phyloP scores from a whole-genome alignment of 2,797 vertebrate genomes.

The Urocyon cinereoargenteus region DNA sequence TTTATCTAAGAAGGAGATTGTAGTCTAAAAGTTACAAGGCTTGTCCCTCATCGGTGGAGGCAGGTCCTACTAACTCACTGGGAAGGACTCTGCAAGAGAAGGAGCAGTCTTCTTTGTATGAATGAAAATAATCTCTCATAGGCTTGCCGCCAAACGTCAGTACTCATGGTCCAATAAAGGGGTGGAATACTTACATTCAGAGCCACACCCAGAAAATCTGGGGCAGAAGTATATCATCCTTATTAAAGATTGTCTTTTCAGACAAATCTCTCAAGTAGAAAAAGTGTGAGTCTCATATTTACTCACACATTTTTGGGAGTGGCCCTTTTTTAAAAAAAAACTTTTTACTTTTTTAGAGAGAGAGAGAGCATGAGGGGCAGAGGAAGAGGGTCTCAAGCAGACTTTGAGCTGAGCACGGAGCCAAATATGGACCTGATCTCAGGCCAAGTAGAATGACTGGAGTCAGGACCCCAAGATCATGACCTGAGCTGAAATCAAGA shows the following conservation, averaged over 20 bases:
- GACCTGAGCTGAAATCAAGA: neutral
- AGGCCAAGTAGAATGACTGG: no score
- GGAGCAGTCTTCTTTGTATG: neutral
- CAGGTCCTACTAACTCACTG: neutral
- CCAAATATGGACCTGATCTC: neutral
- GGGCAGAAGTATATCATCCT: neutral
- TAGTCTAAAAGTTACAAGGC: constrained; percentile 12
- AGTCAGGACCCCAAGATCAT: neutral
- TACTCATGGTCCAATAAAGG: neutral
- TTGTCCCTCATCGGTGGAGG: neutral
- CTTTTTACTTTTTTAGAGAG: neutral
- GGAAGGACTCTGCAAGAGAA: neutral
- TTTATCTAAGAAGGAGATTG: constrained; percentile 51
- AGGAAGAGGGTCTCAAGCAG: neutral
- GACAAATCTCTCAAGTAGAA: neutral
- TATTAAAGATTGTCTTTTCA: neutral
- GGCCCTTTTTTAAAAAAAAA: no score
- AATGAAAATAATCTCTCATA: neutral
- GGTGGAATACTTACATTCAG: neutral
- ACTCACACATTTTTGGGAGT: neutral
- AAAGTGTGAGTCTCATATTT: neutral
- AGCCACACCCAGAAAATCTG: neutral
- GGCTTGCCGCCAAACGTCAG: neutral
- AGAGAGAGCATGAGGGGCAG: accelerated
- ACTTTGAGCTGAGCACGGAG: neutral